Base-by-base conservation (phyloP, 2,113 vertebrate species). In the Lepisosteus osseus region DNA sequence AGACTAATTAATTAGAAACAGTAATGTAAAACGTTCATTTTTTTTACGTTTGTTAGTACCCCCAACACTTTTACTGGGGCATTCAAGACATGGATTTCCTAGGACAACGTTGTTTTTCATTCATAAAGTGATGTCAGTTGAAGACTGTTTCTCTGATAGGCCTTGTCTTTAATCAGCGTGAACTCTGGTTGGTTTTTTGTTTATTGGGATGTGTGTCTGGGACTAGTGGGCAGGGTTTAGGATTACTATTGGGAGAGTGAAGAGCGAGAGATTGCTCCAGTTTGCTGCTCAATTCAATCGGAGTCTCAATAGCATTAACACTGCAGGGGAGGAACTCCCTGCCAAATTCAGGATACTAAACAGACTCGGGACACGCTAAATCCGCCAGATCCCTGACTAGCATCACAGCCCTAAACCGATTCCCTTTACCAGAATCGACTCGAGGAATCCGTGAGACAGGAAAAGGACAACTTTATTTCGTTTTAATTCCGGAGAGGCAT, bases 311-410 rank as follows among this genome's bases (percentile, higher is more conserved):
- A 87, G 86, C 87, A 85, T 83, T 78, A 61, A 84, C 86, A 76
- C 87, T 80, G 85, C 86, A 85, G 86, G 87, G 86, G 86, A 87
- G 84, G 83, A 80, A 88, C 86, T 80, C 81, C 80, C 83, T 79
- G 82, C 81, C 86, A 84, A 77, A 75, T 77, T 78, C 72, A 78
- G 88, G 88, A 89, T 85, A 86, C 85, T 76, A 81, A 61, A 68
- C 76, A 73, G 71, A 70, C 74, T 70, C 72, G 82, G 80, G 85
- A 83, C 83, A 80, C 80, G 78, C 82, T 79, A 79, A 83, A 85
- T 74, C 82, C 75, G 75, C 83, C 76, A 77, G 82, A 81, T 81
- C 81, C 79, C 82, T 78, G 75, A 76, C 72, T 78, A 76, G 61
- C 69, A 78, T 12, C 69, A 69, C 65, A 55, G n/a, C 65, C 68